These are phyloP conservation scores for Anagyrus pseudococci DNA, from an alignment of 2,888 invertebrate species.

Conservation along the genomic window DNA sequence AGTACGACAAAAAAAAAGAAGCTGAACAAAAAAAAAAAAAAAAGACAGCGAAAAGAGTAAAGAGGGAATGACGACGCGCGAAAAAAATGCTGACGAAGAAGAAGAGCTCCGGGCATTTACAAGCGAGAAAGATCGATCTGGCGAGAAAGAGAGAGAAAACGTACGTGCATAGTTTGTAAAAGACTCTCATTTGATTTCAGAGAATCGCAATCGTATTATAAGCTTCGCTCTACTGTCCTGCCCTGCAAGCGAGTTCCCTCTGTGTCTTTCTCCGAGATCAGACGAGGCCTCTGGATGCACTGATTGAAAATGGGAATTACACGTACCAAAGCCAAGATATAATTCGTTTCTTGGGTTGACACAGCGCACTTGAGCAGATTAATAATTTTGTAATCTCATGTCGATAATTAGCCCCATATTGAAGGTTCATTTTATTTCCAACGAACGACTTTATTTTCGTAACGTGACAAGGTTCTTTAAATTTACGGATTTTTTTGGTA, in stretches of 20 bases:
- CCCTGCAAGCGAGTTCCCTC: slow-evolving; percentile 9
- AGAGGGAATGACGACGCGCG: not conserved
- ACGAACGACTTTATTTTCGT: too few relatives aligned
- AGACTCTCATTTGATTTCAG: slow-evolving; percentile 24
- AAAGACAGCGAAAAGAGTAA: not conserved
- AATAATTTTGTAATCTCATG: not conserved
- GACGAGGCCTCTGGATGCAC: not conserved
- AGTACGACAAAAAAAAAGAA: not conserved
- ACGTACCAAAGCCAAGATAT: not conserved
- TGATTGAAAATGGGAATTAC: slow-evolving; percentile 24
- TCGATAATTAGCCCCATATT: not conserved
- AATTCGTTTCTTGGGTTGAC: not conserved
- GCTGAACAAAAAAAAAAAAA: not conserved
- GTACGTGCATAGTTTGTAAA: slow-evolving; percentile 29
- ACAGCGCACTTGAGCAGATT: not conserved
- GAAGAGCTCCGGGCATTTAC: too few relatives aligned
- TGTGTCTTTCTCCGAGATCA: too few relatives aligned
- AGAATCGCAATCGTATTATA: slow-evolving; percentile 26
- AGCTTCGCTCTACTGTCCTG: not conserved
- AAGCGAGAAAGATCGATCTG: not conserved
- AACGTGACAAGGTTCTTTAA: too few relatives aligned
- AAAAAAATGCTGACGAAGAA: too few relatives aligned
- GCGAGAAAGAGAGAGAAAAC: not conserved
- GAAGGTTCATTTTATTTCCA: not conserved
- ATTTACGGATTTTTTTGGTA: too few relatives aligned